Evolutionary conservation across 2,113 vertebrate genomes (phyloP).

Genomic region (Phrynosoma blainvillii): DNA sequence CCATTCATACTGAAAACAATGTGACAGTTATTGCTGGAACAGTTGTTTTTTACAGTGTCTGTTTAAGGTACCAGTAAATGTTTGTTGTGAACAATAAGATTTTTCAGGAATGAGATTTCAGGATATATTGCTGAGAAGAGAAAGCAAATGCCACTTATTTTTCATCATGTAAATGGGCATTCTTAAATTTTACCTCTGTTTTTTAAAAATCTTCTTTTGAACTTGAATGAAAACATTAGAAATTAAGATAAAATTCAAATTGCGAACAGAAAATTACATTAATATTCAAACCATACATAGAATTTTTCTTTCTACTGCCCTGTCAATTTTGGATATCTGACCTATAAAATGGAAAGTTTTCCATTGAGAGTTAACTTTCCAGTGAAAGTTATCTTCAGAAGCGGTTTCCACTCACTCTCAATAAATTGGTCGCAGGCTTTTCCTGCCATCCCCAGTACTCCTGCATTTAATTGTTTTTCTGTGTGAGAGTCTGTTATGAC

Average conservation of each 20-base stretch:
- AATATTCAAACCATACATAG: neutral
- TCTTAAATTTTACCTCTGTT: neutral
- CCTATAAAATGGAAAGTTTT: neutral
- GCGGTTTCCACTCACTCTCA: too few relatives aligned
- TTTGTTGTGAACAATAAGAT: neutral
- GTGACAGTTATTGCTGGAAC: neutral
- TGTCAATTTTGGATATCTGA: neutral
- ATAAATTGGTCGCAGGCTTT: too few relatives aligned
- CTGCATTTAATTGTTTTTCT: too few relatives aligned
- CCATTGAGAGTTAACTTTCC: too few relatives aligned
- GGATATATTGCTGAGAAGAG: neutral
- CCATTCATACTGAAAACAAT: neutral
- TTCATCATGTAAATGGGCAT: neutral
- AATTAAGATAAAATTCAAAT: neutral
- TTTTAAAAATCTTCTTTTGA: neutral
- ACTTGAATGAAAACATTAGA: neutral
- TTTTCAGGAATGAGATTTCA: neutral
- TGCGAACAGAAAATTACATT: neutral
- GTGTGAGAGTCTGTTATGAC: too few relatives aligned
- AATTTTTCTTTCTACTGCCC: neutral
- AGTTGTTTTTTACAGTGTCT: neutral
- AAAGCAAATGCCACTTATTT: neutral
- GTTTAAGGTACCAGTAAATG: neutral
- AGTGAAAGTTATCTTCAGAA: too few relatives aligned
- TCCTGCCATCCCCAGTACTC: too few relatives aligned